Evolutionary conservation across 2,113 vertebrate species (phyloP), one percentile per base, ranked within the genome.

Genomic region (Rynchops niger): DNA sequence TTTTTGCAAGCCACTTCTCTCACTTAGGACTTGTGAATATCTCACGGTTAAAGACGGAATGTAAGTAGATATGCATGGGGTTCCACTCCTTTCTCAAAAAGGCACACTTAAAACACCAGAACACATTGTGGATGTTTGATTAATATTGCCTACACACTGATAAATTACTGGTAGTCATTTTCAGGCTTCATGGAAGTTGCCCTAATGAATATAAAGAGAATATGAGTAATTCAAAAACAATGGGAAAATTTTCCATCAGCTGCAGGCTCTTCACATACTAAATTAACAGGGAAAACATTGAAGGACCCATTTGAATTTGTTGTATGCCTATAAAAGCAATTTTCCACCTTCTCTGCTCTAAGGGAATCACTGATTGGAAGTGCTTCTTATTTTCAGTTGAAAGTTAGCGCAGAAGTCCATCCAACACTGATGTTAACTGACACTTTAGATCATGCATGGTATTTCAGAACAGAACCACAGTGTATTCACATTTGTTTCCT

Each of bases 261-360:
- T 93, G 19, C 26, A 90, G 83, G 61, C 9, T 79, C 27, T 71
- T 83, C 61, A 71, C 26, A 40, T 59, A 56, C 15, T 53, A 69
- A 88, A 85, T 82, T 89, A 82, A 79, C 36, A 90, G 25, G 36
- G 26, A 90, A 96, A 95, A 61, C 29, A 77, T 27, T 69, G 74
- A 94, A 96, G 50, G 25, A 63, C n/a, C 93, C 8, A 70, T 95
- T 97, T 96, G 15, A 86, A 69, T 69, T 77, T 92, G 9, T 56
- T 49, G 8, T 71, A 80, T 84, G 62, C 61, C 92, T 97, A 61
- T 93, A 74, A 94, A 93, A 80, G 36, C 6, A 90, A 82, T 94
- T 94, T 95, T 86, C 69, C 66, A 87, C 76, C 38, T 87, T 93
- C 49, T 76, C 38, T 11, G 6, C n/a, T 92, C 47, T 67, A 70